A percentile compares a stretch with the other conserved stretches of the same genome.
These are phyloP conservation scores for Motacilla tschutschensis DNA, from an alignment of 2,113 vertebrate genomes.

Conservation along the genomic window DNA sequence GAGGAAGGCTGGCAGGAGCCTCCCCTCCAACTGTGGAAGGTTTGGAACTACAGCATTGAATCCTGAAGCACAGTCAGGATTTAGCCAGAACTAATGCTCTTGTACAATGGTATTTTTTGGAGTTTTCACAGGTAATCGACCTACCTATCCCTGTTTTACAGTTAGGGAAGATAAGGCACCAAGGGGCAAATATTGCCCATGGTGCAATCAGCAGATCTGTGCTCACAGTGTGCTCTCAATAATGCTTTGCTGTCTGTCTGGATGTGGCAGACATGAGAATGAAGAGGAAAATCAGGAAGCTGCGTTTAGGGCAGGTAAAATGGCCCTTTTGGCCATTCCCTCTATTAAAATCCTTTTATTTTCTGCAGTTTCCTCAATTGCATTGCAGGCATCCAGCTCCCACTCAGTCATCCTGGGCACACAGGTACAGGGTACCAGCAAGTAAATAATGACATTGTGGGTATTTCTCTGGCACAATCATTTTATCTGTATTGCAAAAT, in stretches of 20 bases:
- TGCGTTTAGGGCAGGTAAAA: not conserved
- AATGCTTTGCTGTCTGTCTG: not conserved
- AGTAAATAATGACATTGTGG: slow-evolving; percentile 9
- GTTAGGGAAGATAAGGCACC: not conserved
- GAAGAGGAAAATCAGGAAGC: not conserved
- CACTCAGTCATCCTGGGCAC: not conserved
- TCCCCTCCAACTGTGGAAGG: not conserved
- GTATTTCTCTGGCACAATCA: not conserved
- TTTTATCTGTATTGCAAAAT: not conserved
- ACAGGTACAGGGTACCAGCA: not conserved
- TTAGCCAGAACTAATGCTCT: not conserved
- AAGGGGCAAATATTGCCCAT: not conserved
- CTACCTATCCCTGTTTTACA: not conserved
- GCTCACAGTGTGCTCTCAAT: not conserved
- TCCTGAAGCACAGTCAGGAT: not conserved
- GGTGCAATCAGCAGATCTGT: not conserved
- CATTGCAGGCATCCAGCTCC: not conserved
- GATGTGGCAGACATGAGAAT: not conserved
- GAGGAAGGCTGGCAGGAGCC: not conserved
- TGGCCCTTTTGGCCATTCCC: not conserved
- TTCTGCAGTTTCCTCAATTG: not conserved
- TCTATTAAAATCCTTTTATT: not conserved
- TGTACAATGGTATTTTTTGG: not conserved
- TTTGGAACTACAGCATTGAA: not conserved
- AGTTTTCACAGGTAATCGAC: not conserved